Percentiles rank a stretch among this genome's conserved stretches.
These are phyloP conservation scores for Periophthalmodon schlosseri DNA, from an alignment of 2,113 vertebrate genomes.

Conservation along the genomic window DNA sequence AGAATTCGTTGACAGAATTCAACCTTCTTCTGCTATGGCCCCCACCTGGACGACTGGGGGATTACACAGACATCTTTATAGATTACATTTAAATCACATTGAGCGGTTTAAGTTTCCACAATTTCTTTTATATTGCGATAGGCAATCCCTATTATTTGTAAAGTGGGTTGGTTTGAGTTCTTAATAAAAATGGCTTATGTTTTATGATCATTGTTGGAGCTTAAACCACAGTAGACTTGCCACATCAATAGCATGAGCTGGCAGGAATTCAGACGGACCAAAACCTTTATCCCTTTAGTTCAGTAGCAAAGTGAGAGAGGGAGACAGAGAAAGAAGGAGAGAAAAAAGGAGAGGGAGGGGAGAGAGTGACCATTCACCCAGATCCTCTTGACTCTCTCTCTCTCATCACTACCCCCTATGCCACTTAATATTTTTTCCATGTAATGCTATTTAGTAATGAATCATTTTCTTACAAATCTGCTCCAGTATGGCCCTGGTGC, in stretches of 20 bases:
- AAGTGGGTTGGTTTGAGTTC: too few relatives aligned
- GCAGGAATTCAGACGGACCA: neutral
- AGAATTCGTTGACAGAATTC: too few relatives aligned
- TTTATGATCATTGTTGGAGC: neutral
- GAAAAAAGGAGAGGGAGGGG: neutral
- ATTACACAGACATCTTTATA: too few relatives aligned
- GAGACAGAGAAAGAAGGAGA: neutral
- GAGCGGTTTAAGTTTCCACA: neutral
- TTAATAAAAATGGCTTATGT: too few relatives aligned
- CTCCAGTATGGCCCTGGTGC: too few relatives aligned
- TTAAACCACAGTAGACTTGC: neutral
- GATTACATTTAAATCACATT: neutral
- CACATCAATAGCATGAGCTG: neutral
- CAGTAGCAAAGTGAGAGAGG: too few relatives aligned
- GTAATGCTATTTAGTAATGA: neutral
- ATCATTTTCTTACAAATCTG: too few relatives aligned
- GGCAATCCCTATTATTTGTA: too few relatives aligned
- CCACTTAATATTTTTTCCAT: neutral
- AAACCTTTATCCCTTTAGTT: neutral
- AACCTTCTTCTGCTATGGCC: too few relatives aligned
- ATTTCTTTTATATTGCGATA: too few relatives aligned
- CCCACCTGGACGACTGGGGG: too few relatives aligned
- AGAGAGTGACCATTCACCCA: slow-evolving; percentile 35
- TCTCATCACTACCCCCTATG: neutral
- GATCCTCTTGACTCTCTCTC: slow-evolving; percentile 36